A percentile compares a stretch with the other conserved stretches of the same genome.
Conservation (phyloP, 2,888 invertebrate species). For the Nymphalis c-album region DNA sequence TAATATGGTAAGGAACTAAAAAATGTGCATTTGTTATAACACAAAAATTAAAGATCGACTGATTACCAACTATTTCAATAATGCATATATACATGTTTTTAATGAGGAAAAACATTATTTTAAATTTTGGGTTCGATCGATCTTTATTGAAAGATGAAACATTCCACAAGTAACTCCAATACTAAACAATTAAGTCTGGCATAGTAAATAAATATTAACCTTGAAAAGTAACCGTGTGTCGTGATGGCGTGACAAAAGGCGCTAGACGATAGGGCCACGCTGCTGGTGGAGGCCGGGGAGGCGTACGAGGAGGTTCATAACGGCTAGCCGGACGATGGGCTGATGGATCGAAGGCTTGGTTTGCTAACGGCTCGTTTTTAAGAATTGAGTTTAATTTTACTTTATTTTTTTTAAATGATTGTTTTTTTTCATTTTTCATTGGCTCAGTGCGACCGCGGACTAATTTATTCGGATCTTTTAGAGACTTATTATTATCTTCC, state of each 20-base stretch:
- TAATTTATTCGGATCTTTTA: slow-evolving; percentile 69
- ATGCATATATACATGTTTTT: not conserved
- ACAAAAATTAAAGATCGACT: slow-evolving; percentile 34
- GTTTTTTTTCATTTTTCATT: slow-evolving; percentile 71
- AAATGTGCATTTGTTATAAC: slow-evolving; percentile 49
- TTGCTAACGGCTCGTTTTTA: slow-evolving; percentile 80
- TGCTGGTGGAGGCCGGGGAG: slow-evolving; percentile 77
- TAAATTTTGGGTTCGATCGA: slow-evolving; percentile 17
- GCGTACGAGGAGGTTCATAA: slow-evolving; percentile 86
- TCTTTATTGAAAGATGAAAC: slow-evolving; percentile 18
- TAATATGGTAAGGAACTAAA: slow-evolving; percentile 53
- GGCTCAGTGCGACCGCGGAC: slow-evolving; percentile 62
- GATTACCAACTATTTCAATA: slow-evolving; percentile 14
- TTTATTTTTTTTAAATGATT: slow-evolving; percentile 59
- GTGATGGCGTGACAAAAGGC: slow-evolving; percentile 78
- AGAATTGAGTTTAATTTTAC: slow-evolving; percentile 75
- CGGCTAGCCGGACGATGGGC: slow-evolving; percentile 88
- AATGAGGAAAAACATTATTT: slow-evolving; percentile 6
- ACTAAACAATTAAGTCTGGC: slow-evolving; percentile 55
- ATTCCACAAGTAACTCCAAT: slow-evolving; percentile 62
- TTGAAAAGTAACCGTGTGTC: slow-evolving; percentile 88
- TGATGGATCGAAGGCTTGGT: slow-evolving; percentile 87
- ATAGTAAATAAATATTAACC: slow-evolving; percentile 76
- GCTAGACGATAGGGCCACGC: slow-evolving; percentile 69
- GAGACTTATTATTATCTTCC: slow-evolving; percentile 84